A percentile compares a stretch with the other conserved stretches of the same genome.
phyloP scores from a whole-genome alignment of 2,888 invertebrate genomes.

The Harmothoe impar region DNA sequence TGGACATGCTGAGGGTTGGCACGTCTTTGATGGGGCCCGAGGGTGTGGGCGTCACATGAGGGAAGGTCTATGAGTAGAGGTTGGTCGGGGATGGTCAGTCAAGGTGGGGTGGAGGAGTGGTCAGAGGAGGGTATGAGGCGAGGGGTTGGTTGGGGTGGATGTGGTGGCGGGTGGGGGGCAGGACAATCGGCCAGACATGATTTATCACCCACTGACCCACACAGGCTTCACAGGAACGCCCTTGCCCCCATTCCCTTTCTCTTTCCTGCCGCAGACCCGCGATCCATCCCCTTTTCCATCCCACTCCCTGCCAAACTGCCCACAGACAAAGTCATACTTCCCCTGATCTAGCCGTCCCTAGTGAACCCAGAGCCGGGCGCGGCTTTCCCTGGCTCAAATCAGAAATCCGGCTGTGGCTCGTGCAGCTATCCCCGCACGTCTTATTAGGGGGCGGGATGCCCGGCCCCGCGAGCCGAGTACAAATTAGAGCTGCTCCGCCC shows the following conservation, averaged over 20 bases:
- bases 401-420: not conserved
- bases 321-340: not conserved
- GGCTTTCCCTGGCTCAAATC: conserved; percentile 18
- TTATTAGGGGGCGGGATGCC: conserved; percentile 13
- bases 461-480: conserved; percentile 2
- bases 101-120: conserved; percentile 1
- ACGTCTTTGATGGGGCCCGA: too few relatives aligned
- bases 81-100: not conserved
- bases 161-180: not conserved
- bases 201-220: conserved; percentile 1
- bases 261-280: not conserved
- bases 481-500: not conserved
- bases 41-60: too few relatives aligned
- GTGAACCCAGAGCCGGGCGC: not conserved
- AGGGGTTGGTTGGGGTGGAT: not conserved
- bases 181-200: not conserved
- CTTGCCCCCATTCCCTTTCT: not conserved
- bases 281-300: not conserved
- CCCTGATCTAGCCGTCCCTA: not conserved
- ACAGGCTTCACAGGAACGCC: not conserved
- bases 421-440: not conserved
- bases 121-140: not conserved
- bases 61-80: too few relatives aligned
- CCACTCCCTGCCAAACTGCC: not conserved
- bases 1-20: too few relatives aligned